Percentiles rank a stretch among this genome's conserved stretches.
These are phyloP conservation scores for Oscheius sp. DNA, from an alignment of 2,888 invertebrate species.

Conservation along the genomic window DNA sequence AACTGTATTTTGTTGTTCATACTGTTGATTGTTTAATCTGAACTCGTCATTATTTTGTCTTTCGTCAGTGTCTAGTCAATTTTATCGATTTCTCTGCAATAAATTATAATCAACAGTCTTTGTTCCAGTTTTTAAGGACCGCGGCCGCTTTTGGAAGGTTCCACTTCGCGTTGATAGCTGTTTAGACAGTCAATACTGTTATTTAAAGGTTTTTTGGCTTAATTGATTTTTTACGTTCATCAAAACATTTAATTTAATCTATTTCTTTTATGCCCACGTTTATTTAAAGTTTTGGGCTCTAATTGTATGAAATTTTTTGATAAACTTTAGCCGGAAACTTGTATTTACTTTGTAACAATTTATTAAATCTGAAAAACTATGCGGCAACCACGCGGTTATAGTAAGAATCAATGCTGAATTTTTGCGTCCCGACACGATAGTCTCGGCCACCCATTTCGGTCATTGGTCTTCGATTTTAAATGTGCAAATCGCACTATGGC, in stretches of 20 bases:
- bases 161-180: not conserved
- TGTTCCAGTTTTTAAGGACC: not conserved
- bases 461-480: conserved; percentile 44
- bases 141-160: not conserved
- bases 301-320: not conserved
- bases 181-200: not conserved
- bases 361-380: conserved; percentile 5
- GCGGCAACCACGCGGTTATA: conserved; percentile 1
- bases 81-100: not conserved
- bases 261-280: too few species aligned
- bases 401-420: not conserved
- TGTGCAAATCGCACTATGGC: conserved; percentile 30
- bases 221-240: not conserved
- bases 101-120: not conserved
- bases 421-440: conserved; percentile 36
- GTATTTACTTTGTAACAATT: conserved; percentile 4
- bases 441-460: conserved; percentile 29
- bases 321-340: not conserved
- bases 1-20: not conserved
- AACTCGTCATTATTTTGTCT: not conserved
- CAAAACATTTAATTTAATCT: not conserved
- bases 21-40: too few species aligned
- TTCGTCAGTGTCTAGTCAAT: not conserved
- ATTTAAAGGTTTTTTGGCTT: not conserved
- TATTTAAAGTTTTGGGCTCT: not conserved